phyloP scores from a whole-genome alignment of 2,797 vertebrate species.

The Cynopterus sphinx region DNA sequence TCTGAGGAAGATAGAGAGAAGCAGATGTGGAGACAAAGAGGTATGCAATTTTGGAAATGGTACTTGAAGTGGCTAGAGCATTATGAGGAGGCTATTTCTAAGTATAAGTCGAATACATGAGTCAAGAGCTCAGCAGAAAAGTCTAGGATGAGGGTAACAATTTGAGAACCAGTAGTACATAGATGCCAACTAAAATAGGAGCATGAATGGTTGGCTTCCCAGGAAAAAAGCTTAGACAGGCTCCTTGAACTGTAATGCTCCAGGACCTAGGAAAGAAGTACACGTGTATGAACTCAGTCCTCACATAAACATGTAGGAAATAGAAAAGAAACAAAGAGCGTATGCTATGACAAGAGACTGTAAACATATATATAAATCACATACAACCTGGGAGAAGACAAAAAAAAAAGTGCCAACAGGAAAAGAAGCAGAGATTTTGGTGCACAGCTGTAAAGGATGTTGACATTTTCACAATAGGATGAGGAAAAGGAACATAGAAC shows the following conservation, averaged over 20 bases:
- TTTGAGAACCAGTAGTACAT: neutral
- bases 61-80: neutral
- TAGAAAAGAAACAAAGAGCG: neutral
- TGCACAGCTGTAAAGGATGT: neutral
- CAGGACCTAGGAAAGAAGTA: neutral
- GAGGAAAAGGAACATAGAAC: neutral
- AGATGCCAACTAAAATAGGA: neutral
- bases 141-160: neutral
- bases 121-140: neutral
- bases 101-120: neutral
- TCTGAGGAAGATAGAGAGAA: neutral
- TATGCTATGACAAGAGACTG: neutral
- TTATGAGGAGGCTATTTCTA: neutral
- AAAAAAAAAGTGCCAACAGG: neutral
- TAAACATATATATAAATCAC: neutral
- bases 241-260: neutral
- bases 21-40: neutral
- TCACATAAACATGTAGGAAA: neutral
- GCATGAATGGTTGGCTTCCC: neutral
- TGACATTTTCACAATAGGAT: neutral
- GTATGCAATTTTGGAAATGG: neutral
- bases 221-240: neutral
- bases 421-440: neutral
- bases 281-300: neutral
- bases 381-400: neutral